Percentiles rank a stretch among this genome's conserved stretches.
Conservation (phyloP, 2,113 vertebrate genomes). For the Neolamprologus cancellatus region DNA sequence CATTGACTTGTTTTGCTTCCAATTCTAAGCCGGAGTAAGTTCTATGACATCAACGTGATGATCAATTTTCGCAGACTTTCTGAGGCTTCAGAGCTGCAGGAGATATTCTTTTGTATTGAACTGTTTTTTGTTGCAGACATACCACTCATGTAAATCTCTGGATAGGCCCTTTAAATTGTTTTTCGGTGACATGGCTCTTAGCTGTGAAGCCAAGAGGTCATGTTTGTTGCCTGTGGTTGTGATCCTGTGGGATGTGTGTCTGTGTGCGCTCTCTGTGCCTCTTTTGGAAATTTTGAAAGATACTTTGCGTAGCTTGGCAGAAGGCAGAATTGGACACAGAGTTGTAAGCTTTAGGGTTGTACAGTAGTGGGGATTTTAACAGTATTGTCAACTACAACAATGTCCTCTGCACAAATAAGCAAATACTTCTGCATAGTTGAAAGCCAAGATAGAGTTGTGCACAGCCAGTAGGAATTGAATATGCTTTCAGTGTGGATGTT, state of each 20-base stretch:
- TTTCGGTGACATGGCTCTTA: neutral
- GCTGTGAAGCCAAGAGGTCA: neutral
- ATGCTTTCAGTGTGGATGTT: neutral
- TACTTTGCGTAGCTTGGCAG: neutral
- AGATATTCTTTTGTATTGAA: neutral
- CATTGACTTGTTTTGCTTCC: neutral
- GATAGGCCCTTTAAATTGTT: neutral
- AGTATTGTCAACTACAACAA: neutral
- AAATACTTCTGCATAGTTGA: neutral
- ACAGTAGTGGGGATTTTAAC: neutral
- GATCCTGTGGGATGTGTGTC: neutral
- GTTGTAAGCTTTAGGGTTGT: neutral
- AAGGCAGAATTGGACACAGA: neutral
- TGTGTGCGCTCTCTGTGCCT: neutral
- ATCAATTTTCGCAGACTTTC: neutral
- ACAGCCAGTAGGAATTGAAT: neutral
- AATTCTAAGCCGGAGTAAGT: neutral
- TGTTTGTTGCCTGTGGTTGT: neutral
- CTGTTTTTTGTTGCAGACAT: neutral
- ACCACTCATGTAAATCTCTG: neutral
- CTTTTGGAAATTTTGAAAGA: neutral
- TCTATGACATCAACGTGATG: neutral
- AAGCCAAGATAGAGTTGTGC: neutral
- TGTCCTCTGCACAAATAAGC: neutral
- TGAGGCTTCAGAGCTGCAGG: neutral